Evolutionary conservation across 2,888 invertebrate species (phyloP).

Genomic region (Eupithecia exiguata): DNA sequence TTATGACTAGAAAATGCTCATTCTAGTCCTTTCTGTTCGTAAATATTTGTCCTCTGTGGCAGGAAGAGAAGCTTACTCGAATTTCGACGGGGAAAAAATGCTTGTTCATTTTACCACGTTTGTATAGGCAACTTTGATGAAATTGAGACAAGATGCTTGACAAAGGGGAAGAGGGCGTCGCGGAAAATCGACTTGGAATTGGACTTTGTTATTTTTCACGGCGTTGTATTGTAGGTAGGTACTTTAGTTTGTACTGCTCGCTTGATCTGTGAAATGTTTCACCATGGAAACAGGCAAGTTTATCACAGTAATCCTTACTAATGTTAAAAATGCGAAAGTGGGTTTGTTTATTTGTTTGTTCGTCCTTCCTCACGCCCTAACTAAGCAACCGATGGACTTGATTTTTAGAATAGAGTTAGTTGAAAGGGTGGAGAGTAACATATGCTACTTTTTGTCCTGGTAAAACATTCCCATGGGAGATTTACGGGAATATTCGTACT

Average conservation of each 20-base stretch:
- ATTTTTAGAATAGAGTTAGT: no score
- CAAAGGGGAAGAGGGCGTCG: constrained; percentile 3
- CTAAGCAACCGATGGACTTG: no score
- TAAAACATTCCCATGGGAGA: no score
- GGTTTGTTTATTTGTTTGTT: no score
- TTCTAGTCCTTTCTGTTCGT: neutral
- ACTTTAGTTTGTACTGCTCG: neutral
- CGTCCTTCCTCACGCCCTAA: no score
- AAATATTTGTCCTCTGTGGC: neutral
- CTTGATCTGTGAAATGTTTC: neutral
- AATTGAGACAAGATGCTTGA: constrained; percentile 21
- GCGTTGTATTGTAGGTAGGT: neutral
- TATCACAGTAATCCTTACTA: no score
- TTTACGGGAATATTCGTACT: no score
- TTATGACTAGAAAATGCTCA: no score
- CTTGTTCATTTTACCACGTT: constrained; percentile 21
- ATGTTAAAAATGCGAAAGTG: no score
- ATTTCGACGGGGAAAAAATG: constrained; percentile 23
- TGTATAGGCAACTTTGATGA: constrained; percentile 23
- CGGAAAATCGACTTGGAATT: constrained; percentile 16
- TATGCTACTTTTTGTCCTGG: no score
- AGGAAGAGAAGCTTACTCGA: constrained; percentile 9
- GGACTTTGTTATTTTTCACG: neutral
- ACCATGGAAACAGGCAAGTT: no score
- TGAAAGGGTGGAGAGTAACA: no score